Conservation (phyloP, 2,113 vertebrate species). For the Chroicocephalus ridibundus region DNA sequence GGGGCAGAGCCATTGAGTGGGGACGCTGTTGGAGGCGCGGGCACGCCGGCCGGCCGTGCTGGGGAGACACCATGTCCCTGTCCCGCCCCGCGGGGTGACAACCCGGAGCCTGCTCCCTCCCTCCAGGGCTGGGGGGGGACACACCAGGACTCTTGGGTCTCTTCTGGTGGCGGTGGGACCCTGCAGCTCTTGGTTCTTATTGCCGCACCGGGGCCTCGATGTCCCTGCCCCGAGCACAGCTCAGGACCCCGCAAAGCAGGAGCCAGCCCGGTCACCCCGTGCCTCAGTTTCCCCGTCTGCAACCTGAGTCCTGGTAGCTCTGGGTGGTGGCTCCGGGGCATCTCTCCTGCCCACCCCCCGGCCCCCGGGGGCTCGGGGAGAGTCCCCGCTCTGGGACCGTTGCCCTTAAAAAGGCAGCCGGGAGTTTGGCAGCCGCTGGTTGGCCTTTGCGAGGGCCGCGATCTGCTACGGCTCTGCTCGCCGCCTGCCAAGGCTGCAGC, state of each 20-base stretch:
- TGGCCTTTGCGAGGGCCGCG: neutral
- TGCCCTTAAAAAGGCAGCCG: constrained; percentile 50
- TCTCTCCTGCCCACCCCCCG: neutral
- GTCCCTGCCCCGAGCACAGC: neutral
- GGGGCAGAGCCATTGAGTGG: neutral
- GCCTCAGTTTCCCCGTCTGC: constrained; percentile 19
- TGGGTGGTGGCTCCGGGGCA: neutral
- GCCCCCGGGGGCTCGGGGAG: neutral
- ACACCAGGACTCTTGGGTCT: neutral
- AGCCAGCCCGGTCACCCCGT: accelerated
- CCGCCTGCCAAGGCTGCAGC: neutral
- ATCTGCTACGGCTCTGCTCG: accelerated
- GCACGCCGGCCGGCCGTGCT: accelerated
- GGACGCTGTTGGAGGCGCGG: accelerated
- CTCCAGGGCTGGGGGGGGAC: neutral
- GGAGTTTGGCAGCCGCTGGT: neutral
- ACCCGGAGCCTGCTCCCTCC: neutral
- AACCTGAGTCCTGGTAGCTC: accelerated
- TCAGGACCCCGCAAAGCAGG: accelerated
- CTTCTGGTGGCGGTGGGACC: neutral
- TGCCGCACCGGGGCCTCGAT: accelerated
- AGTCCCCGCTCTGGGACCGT: accelerated
- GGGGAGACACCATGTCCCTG: accelerated
- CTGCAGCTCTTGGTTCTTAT: neutral
- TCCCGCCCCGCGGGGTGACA: accelerated